Base-by-base conservation (phyloP, 2,797 vertebrate genomes). In the Sparidentex hasta region DNA sequence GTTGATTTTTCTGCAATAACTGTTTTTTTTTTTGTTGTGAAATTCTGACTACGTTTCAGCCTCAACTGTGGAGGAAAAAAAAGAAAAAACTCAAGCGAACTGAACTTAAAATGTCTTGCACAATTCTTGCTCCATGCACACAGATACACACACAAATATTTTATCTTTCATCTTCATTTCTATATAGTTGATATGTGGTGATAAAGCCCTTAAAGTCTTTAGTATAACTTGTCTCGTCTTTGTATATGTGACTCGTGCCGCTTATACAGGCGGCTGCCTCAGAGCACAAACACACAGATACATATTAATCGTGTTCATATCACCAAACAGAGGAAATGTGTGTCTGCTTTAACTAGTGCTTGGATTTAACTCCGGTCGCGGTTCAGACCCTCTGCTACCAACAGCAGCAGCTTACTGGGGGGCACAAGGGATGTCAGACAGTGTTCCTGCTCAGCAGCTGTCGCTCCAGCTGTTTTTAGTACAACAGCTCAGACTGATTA, bases 401-500 rank as follows among this genome's bases (percentile, higher is more conserved):
- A 14, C 81, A 77, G 65, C 72, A 82, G 71, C 76, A 86, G 86
- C 81, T 89, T 89, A 92, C 80, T 57, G 71, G 59, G 83, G 85
- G 78, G 20, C 74, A 84, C 65, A 71, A 69, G 64, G 46, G 81
- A 79, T 76, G 74, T 84, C 79, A 84, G 76, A 80, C 84, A 67
- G 76, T 72, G 77, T 84, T 79, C 74, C 74, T 66, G 68, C 84
- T 87, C 82, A 57, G 68, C 89, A 90, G 85, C 88, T 90, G 91
- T 68, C 78, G 62, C 70, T 90, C 90, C 91, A 93, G 90, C 87
- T 94, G 92, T 91, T 90, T 84, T 74, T 78, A 80, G 84, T 46
- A 80, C 90, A 85, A 74, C 59, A 71, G 82, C 84, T 88, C 88
- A 90, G 65, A 77, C 77, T 56, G 78, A 72, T 38, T 48, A 77